Evolutionary conservation across 92 coral and sea anemone genomes (phyloP).

Genomic region (Porites evermanni): DNA sequence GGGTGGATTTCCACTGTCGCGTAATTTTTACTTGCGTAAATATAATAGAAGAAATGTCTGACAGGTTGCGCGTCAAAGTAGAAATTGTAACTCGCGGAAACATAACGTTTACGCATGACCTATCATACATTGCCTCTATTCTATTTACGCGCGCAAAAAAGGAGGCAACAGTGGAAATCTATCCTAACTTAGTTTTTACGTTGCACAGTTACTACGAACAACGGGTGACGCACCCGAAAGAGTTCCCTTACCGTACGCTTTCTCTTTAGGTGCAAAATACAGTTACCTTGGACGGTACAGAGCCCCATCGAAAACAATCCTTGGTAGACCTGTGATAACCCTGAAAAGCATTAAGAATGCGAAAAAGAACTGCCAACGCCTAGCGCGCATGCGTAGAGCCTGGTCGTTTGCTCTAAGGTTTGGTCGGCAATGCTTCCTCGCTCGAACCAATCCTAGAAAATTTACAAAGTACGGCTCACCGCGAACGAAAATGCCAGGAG

Average conservation of each 20-base stretch:
- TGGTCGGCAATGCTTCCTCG: constrained; percentile 43
- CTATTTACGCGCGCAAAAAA: too few species aligned
- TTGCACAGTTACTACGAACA: too few species aligned
- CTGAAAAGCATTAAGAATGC: constrained; percentile 15
- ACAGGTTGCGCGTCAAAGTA: too few species aligned
- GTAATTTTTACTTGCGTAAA: too few species aligned
- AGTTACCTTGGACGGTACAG: constrained; percentile 35
- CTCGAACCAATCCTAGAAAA: constrained; percentile 11
- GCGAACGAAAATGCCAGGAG: constrained; percentile 43
- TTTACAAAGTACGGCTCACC: constrained; percentile 22
- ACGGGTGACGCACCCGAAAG: too few species aligned
- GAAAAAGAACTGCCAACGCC: constrained; percentile 30
- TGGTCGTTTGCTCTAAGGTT: constrained; percentile 40
- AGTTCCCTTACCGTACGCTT: not conserved
- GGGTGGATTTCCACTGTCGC: too few species aligned
- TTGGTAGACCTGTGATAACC: constrained; percentile 24
- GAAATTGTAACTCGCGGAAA: too few species aligned
- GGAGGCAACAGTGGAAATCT: too few species aligned
- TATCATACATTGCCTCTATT: too few species aligned
- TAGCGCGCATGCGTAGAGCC: constrained; percentile 38
- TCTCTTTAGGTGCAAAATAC: constrained; percentile 23
- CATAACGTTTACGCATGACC: too few species aligned
- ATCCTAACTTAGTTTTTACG: too few species aligned
- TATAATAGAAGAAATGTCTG: too few species aligned
- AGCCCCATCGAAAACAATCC: constrained; percentile 18